Evolutionary conservation across 2,797 vertebrate genomes (phyloP).

Genomic region (Apogon hyalosoma): DNA sequence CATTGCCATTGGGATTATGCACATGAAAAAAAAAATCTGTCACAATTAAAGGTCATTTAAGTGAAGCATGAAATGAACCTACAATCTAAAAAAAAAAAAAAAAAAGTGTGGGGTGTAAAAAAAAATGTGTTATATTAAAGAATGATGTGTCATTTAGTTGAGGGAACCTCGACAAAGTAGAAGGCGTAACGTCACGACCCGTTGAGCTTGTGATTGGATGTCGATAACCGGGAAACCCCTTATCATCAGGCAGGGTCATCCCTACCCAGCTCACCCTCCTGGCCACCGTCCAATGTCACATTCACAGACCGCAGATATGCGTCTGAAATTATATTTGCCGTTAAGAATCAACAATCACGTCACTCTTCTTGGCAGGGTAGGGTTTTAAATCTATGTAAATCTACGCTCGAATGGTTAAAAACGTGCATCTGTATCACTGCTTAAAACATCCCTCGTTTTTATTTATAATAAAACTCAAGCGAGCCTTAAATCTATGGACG

Average conservation of each 20-base stretch:
- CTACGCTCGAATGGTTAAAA: too few relatives aligned
- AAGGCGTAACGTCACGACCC: slow-evolving; percentile 54
- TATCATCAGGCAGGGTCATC: slow-evolving; percentile 40
- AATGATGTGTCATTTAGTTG: neutral
- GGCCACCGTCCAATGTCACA: slow-evolving; percentile 52
- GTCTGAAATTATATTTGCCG: neutral
- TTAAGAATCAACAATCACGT: too few relatives aligned
- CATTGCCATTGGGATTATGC: neutral
- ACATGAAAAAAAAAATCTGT: neutral
- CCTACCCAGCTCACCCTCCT: slow-evolving; percentile 38
- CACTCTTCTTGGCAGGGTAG: too few relatives aligned
- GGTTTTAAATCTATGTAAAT: neutral
- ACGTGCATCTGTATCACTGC: too few relatives aligned
- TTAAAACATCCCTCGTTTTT: too few relatives aligned
- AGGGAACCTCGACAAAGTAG: slow-evolving; percentile 53
- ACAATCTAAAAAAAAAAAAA: neutral
- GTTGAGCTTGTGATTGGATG: slow-evolving; percentile 67
- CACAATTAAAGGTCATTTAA: neutral
- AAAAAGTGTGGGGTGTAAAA: neutral
- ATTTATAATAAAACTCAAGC: neutral
- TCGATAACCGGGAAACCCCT: slow-evolving; percentile 65
- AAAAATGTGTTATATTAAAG: neutral
- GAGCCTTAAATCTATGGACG: neutral
- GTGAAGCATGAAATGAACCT: neutral
- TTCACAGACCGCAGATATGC: slow-evolving; percentile 6